Evolutionary conservation across 2,888 invertebrate genomes (phyloP), one percentile per base, ranked within the genome.

Genomic region (Hirtodrosophila confusa): DNA sequence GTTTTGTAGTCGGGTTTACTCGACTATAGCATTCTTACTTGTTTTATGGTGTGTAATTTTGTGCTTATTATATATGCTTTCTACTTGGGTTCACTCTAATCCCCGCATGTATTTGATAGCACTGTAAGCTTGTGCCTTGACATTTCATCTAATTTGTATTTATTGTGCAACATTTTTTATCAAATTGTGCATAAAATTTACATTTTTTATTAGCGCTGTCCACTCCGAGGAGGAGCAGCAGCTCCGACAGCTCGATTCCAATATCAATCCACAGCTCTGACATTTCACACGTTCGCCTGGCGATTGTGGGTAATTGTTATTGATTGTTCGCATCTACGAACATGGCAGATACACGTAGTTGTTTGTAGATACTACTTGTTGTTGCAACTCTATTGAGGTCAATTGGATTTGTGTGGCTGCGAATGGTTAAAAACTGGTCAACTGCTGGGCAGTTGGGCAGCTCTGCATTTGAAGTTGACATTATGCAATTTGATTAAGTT

Each of bases 61-160:
- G 23, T 37, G 1, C 31, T 40, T 29, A 49, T 53, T 9, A 50
- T 7, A 11, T 8, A 31, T n/a, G 23, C 7, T 43, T 24, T 17
- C n/a, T 10, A 27, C 41, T 58, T 64, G 7, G 66, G 69, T 55
- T 27, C 79, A 79, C 58, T 31, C 67, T 55, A 65, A 74, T 64
- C 31, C 17, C 9, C n/a, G 24, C 31, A 61, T 10, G 41, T 37
- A 24, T n/a, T 11, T 35, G 4, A 24, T 29, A 44, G 24, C n/a
- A 1, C 24, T 37, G 41, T 47, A 7, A 36, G 49, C 40, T 44
- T 49, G 41, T 54, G 47, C 65, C 47, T 49, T 63, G 66, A 70
- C 73, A 72, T 74, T 70, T 76, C 69, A 50, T 78, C 84, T 88
- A 87, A 88, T 88, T 88, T 86, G 77, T 87, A 88, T 88, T 82